Evolutionary conservation across 2,888 invertebrate genomes (phyloP), one percentile per base, ranked within the genome.

Genomic region (Agrochola lota): DNA sequence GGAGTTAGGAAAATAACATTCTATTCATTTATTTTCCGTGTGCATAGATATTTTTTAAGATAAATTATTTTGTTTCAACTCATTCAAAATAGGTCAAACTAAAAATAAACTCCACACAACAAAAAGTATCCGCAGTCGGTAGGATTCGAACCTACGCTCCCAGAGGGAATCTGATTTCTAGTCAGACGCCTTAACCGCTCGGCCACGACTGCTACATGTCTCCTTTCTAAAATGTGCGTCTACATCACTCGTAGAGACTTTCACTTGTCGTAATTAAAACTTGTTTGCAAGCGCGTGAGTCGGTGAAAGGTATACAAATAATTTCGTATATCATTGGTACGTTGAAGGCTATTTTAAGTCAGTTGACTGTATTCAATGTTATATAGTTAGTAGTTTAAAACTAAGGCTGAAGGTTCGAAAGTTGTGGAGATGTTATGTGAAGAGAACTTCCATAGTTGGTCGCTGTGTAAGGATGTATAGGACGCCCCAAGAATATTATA

Each of bases 111-210:
- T 59, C 0, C 0, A 2, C 7, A 12, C 17, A 30, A 5, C 64
- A 78, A 84, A 86, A 80, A 67, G 59, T 0, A 2, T 90, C 87
- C 98, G 98, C 98, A 98, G 98, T 97, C 98, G 98, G 98, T 98
- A 98, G 98, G 98, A 98, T 98, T 98, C 98, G 98, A 98, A 98
- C 98, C 98, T 98, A 98, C 98, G 98, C 98, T 98, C 98, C 98
- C 98, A 98, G 98, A 98, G 98, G 98, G 98, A 98, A 98, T 98
- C 98, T 98, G 98, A 98, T 98, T 98, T 98, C 98, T 97, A 98
- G 98, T 98, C 98, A 98, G 98, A 98, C 98, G 98, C 98, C 98
- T 98, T 98, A 98, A 98, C 98, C 98, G 97, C 98, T 98, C 98
- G 98, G 98, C 98, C 98, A 98, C 97, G 98, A 97, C 98, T 98